Conservation (phyloP, 2,113 vertebrate genomes). For the Paratilapia polleni region DNA sequence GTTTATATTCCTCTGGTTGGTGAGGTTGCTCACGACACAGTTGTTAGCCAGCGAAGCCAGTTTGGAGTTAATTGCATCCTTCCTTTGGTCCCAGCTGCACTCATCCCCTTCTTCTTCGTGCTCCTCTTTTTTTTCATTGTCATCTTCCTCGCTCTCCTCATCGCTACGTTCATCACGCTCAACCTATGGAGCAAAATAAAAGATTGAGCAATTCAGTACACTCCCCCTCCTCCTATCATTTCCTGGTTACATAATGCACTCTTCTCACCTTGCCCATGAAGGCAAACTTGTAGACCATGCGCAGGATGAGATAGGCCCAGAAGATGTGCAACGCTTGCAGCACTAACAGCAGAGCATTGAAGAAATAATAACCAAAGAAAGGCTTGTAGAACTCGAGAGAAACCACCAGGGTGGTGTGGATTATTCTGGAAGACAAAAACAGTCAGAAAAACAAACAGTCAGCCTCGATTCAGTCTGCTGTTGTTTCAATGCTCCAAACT, state of each 20-base stretch:
- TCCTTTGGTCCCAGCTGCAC: conserved; percentile 68
- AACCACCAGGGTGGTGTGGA: conserved; percentile 84
- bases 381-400: conserved; percentile 81
- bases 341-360: conserved; percentile 84
- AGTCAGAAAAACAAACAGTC: background rate
- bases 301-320: conserved; percentile 91
- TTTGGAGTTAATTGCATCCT: conserved; percentile 68
- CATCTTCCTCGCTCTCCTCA: conserved; percentile 86
- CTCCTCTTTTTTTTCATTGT: conserved; percentile 83
- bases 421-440: conserved; percentile 75
- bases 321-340: conserved; percentile 91
- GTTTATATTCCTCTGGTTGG: conserved; percentile 74
- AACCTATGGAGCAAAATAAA: conserved; percentile 76
- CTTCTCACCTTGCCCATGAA: conserved; percentile 85
- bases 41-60: conserved; percentile 73
- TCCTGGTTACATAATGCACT: background rate
- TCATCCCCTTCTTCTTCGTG: conserved; percentile 55
- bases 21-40: conserved; percentile 79
- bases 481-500: background rate
- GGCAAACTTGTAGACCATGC: conserved; percentile 88
- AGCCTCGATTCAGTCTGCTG: background rate
- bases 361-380: conserved; percentile 92
- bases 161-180: conserved; percentile 92
- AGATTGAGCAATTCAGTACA: background rate
- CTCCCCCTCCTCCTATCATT: background rate